Conservation (phyloP, 53 echinoderm and acorn worm species). For the Echinometra lucunter region DNA sequence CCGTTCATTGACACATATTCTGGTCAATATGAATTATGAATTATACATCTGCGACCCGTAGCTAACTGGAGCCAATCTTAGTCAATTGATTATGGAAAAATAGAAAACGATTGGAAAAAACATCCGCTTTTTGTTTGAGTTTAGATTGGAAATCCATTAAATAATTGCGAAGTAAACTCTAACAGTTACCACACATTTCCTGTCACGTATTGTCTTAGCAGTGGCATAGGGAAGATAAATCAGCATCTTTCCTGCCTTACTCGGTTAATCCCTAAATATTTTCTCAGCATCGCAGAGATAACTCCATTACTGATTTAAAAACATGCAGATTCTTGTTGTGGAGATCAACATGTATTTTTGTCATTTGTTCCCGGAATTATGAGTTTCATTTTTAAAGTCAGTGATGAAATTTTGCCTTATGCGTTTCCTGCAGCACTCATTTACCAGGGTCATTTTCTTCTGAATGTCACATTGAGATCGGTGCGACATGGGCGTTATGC, state of each 20-base stretch:
- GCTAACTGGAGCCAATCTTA: neutral
- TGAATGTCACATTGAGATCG: slow-evolving; percentile 28
- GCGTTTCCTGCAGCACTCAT: neutral
- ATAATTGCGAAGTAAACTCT: neutral
- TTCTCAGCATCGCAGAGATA: neutral
- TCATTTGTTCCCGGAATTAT: slow-evolving; percentile 14
- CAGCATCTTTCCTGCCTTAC: neutral
- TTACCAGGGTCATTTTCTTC: neutral
- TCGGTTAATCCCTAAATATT: neutral
- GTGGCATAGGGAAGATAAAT: slow-evolving; percentile 24
- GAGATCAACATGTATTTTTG: neutral
- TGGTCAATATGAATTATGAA: neutral
- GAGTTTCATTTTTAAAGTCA: neutral
- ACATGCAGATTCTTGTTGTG: neutral
- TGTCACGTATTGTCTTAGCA: neutral
- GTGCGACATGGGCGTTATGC: too few relatives aligned
- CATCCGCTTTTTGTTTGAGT: neutral
- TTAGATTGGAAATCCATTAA: slow-evolving; percentile 35
- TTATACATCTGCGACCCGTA: neutral
- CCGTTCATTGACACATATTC: slow-evolving; percentile 16
- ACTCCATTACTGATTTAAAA: neutral
- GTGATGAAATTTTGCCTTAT: neutral
- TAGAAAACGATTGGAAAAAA: slow-evolving; percentile 9
- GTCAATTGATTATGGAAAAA: slow-evolving; percentile 20
- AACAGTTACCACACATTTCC: slow-evolving; percentile 1